phyloP scores from a whole-genome alignment of 2,888 invertebrate genomes.

The Spicauda simplicius region DNA sequence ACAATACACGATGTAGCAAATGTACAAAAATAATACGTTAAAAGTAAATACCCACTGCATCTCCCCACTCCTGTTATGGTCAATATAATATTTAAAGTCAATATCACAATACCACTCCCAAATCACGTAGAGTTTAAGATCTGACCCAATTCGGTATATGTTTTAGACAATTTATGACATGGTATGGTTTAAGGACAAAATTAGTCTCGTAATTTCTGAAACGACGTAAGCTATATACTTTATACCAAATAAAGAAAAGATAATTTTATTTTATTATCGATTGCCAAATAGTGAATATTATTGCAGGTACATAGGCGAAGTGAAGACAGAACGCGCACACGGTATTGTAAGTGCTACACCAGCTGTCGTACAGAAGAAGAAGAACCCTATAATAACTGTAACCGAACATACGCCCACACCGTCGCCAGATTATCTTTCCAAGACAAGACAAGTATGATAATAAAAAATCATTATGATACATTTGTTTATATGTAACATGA shows the following conservation, averaged over 20 bases:
- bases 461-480: no score
- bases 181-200: no score
- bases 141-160: background rate
- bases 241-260: no score
- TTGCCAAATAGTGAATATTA: slow-evolving; percentile 14
- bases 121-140: no score
- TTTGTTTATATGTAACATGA: no score
- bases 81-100: no score
- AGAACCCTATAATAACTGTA: slow-evolving; percentile 98
- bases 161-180: no score
- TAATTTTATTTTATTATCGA: no score
- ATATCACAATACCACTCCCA: no score
- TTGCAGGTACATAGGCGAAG: slow-evolving; percentile 89
- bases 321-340: slow-evolving; percentile 86
- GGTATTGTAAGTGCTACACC: slow-evolving; percentile 82
- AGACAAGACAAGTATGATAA: slow-evolving; percentile 84
- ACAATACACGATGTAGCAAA: slow-evolving; percentile 16
- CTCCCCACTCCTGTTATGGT: background rate
- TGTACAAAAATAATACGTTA: slow-evolving; percentile 7
- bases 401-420: slow-evolving; percentile 98
- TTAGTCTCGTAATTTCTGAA: no score
- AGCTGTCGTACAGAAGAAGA: slow-evolving; percentile 85
- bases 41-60: background rate
- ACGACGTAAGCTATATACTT: no score
- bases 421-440: slow-evolving; percentile 92